These are phyloP conservation scores for Acanthosoma haemorrhoidale DNA, from an alignment of 2,888 invertebrate genomes.

Conservation along the genomic window DNA sequence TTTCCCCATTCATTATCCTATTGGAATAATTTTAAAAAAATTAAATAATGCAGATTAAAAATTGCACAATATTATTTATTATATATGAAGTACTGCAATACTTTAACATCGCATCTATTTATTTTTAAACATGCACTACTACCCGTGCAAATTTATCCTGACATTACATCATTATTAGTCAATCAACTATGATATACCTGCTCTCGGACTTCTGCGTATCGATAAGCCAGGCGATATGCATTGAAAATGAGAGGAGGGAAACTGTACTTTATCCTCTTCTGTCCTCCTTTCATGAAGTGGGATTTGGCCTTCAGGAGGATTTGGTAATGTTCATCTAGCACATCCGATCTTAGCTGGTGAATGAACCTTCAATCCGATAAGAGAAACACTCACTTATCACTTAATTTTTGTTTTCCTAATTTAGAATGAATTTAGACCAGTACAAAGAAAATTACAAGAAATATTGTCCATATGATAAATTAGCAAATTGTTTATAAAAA, in stretches of 20 bases:
- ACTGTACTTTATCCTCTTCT: slow-evolving; percentile 79
- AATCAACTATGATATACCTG: slow-evolving; percentile 52
- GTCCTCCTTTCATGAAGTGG: slow-evolving; percentile 85
- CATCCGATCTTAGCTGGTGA: slow-evolving; percentile 74
- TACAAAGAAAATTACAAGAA: too few species aligned
- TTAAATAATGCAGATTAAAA: neutral
- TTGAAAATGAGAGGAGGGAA: slow-evolving; percentile 92
- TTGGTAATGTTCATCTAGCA: slow-evolving; percentile 80
- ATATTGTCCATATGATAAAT: too few species aligned
- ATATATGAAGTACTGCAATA: neutral
- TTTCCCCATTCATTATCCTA: slow-evolving; percentile 97
- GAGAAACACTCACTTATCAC: too few species aligned
- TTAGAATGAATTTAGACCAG: too few species aligned
- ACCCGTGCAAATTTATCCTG: too few species aligned
- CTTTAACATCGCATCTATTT: neutral
- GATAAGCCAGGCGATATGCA: slow-evolving; percentile 81
- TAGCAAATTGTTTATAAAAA: too few species aligned
- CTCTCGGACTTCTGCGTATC: slow-evolving; percentile 68
- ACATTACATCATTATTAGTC: too few species aligned
- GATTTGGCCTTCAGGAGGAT: slow-evolving; percentile 85
- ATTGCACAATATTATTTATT: neutral
- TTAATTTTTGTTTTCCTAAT: too few species aligned
- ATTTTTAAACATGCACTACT: neutral
- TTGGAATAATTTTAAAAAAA: slow-evolving; percentile 37
- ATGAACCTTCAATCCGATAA: slow-evolving; percentile 58